phyloP scores from a whole-genome alignment of 1,140 invertebrate genomes.

The Samia ricini region DNA sequence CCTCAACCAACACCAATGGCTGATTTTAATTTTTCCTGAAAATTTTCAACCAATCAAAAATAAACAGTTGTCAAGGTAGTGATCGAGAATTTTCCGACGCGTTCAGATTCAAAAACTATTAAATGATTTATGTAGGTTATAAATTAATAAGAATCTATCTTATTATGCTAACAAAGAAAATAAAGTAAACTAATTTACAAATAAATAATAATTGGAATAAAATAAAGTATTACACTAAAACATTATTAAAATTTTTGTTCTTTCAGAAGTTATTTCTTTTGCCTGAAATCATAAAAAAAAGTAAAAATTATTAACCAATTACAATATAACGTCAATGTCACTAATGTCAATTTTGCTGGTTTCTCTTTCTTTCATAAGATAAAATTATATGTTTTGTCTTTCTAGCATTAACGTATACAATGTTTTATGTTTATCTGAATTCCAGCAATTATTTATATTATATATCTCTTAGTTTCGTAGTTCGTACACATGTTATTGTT shows the following conservation, averaged over 20 bases:
- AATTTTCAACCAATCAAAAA: constrained; percentile 59
- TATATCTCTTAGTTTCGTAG: neutral
- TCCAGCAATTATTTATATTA: too few relatives aligned
- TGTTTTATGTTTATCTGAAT: neutral
- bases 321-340: neutral
- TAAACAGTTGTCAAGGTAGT: constrained; percentile 61
- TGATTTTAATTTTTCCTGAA: constrained; percentile 37
- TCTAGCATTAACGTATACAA: neutral
- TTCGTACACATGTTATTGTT: neutral
- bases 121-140: neutral
- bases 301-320: too few relatives aligned
- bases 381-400: neutral
- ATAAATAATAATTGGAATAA: too few relatives aligned
- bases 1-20: constrained; percentile 1
- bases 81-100: constrained; percentile 40
- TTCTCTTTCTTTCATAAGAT: neutral
- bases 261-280: too few relatives aligned
- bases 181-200: neutral
- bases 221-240: too few relatives aligned
- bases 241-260: too few relatives aligned
- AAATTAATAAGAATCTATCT: neutral
- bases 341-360: neutral
- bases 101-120: constrained; percentile 18
- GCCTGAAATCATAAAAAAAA: too few relatives aligned
- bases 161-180: neutral